Conservation (phyloP, 2,113 vertebrate species). For the Galeopterus variegatus region DNA sequence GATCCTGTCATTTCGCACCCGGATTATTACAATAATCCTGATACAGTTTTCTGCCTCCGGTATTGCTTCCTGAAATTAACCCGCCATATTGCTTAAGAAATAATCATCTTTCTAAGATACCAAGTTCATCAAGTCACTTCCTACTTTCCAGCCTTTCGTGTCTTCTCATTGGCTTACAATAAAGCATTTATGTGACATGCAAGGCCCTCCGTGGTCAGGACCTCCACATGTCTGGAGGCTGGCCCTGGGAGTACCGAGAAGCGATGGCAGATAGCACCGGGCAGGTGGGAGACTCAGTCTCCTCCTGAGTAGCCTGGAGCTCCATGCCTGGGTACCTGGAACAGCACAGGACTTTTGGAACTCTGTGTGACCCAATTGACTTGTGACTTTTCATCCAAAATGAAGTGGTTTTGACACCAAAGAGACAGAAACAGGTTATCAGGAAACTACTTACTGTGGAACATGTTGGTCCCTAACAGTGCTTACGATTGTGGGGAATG, state of each 20-base stretch:
- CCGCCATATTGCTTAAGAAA: not conserved
- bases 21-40: not conserved
- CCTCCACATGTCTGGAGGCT: not conserved
- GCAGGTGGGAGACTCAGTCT: not conserved
- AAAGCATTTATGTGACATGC: not conserved
- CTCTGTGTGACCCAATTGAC: not conserved
- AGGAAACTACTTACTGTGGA: not conserved
- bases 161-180: not conserved
- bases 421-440: conserved; percentile 20
- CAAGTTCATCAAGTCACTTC: not conserved
- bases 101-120: not conserved
- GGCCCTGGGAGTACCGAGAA: not conserved
- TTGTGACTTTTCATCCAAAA: not conserved
- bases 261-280: too few species aligned
- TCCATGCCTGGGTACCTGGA: not conserved
- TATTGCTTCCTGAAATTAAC: not conserved
- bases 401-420: not conserved
- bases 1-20: not conserved
- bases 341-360: not conserved
- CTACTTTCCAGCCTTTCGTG: not conserved
- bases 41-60: not conserved
- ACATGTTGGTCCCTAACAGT: not conserved
- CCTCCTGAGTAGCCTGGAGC: not conserved
- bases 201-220: not conserved
- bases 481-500: not conserved